Conservation (phyloP, 2,797 vertebrate genomes). For the Telmatherina bonti region DNA sequence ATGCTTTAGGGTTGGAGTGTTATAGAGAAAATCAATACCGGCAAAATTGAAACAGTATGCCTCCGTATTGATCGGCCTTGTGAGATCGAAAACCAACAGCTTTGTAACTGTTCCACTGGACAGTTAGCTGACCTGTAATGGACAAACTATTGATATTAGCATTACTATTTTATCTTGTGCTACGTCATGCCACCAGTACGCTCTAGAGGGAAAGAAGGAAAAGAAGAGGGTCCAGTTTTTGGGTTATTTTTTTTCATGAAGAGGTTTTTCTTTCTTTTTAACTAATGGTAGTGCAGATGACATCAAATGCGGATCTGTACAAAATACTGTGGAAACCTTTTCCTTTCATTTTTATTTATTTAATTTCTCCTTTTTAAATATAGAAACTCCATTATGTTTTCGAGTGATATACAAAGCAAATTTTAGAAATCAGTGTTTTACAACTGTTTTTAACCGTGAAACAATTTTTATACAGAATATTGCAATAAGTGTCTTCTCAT, state of each 20-base stretch:
- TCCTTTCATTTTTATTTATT: not conserved
- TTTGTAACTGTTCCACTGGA: slow-evolving; percentile 99
- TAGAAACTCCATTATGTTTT: not conserved
- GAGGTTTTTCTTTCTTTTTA: slow-evolving; percentile 26
- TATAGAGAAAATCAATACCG: slow-evolving; percentile 98
- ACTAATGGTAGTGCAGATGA: slow-evolving; percentile 4
- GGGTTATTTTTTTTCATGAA: too few species aligned
- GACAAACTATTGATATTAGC: slow-evolving; percentile 99
- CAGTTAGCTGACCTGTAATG: slow-evolving; percentile 99
- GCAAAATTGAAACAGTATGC: slow-evolving; percentile 99
- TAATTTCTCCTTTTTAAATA: too few species aligned
- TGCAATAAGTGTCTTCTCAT: not conserved
- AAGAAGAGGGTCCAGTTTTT: slow-evolving; percentile 26
- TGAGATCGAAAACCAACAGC: slow-evolving; percentile 99
- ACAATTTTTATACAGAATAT: not conserved
- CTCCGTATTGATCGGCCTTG: slow-evolving; percentile 97
- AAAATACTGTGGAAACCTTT: not conserved
- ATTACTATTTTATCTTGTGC: slow-evolving; percentile 98
- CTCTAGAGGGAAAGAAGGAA: slow-evolving; percentile 59
- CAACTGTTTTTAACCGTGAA: not conserved
- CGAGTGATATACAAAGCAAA: not conserved
- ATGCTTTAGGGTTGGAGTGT: slow-evolving; percentile 96
- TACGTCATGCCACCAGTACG: slow-evolving; percentile 88
- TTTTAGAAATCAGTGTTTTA: not conserved
- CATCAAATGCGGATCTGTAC: slow-evolving; percentile 8